phyloP scores from a whole-genome alignment of 2,113 vertebrate genomes.

The Nicator chloris region DNA sequence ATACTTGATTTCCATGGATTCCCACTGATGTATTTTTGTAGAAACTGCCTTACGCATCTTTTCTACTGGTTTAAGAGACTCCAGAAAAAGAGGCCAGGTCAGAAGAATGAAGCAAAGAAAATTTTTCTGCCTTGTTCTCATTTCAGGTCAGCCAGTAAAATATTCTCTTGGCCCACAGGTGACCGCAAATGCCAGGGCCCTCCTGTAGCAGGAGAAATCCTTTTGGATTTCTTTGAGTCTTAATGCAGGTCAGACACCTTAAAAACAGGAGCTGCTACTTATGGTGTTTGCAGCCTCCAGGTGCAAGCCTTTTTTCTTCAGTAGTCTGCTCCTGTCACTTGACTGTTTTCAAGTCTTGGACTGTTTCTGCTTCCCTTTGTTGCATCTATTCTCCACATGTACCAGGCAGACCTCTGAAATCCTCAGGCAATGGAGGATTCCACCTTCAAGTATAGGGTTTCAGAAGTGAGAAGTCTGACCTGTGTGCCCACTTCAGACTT shows the following conservation, averaged over 20 bases:
- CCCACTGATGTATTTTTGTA: background rate
- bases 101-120: background rate
- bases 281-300: background rate
- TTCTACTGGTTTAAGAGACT: background rate
- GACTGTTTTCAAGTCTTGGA: background rate
- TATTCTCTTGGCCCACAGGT: background rate
- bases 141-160: background rate
- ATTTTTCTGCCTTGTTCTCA: background rate
- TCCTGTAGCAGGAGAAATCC: background rate
- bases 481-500: background rate
- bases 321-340: background rate
- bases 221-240: background rate
- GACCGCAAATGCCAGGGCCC: background rate
- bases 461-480: background rate
- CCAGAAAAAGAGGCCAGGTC: background rate
- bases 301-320: background rate
- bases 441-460: background rate
- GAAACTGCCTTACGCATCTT: background rate
- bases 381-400: background rate
- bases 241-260: background rate
- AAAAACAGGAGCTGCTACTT: background rate
- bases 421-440: accelerated
- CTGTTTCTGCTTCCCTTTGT: background rate
- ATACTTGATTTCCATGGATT: background rate
- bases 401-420: background rate